Conservation (phyloP, 2,888 invertebrate genomes). For the Euzophera pinguis region DNA sequence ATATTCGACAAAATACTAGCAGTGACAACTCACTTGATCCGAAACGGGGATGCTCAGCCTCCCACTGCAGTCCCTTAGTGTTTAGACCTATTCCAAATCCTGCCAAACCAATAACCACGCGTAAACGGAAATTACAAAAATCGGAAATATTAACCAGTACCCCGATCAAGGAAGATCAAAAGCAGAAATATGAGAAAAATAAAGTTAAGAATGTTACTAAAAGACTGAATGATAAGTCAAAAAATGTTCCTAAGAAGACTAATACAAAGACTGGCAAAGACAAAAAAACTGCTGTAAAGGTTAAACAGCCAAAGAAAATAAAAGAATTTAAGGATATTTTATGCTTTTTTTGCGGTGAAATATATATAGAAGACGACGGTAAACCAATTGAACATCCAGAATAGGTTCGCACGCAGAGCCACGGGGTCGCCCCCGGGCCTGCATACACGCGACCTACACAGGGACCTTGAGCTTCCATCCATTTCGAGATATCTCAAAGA, state of each 20-base stretch:
- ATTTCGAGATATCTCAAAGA: too few species aligned
- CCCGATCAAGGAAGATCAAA: slow-evolving; percentile 13
- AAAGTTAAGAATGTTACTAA: slow-evolving; percentile 26
- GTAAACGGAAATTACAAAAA: slow-evolving; percentile 1
- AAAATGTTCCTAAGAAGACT: slow-evolving; percentile 24
- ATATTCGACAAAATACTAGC: too few species aligned
- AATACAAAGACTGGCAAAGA: slow-evolving; percentile 20
- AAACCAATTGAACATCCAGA: slow-evolving; percentile 27
- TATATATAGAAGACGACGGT: slow-evolving; percentile 23
- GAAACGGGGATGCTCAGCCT: too few species aligned
- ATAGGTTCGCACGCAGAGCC: too few species aligned
- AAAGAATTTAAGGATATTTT: slow-evolving; percentile 26
- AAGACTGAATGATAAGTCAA: slow-evolving; percentile 25
- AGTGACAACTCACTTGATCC: too few species aligned
- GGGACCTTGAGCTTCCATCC: too few species aligned
- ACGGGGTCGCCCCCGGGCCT: too few species aligned
- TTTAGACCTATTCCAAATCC: too few species aligned
- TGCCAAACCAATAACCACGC: too few species aligned
- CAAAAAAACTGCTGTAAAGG: slow-evolving; percentile 23
- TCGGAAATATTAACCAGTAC: not conserved
- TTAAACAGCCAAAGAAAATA: slow-evolving; percentile 25
- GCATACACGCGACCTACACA: too few species aligned
- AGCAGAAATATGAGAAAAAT: slow-evolving; percentile 25
- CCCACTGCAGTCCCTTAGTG: too few species aligned
- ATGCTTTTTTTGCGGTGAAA: slow-evolving; percentile 26